Conservation (phyloP, 2,113 vertebrate species). For the Bubo bubo region DNA sequence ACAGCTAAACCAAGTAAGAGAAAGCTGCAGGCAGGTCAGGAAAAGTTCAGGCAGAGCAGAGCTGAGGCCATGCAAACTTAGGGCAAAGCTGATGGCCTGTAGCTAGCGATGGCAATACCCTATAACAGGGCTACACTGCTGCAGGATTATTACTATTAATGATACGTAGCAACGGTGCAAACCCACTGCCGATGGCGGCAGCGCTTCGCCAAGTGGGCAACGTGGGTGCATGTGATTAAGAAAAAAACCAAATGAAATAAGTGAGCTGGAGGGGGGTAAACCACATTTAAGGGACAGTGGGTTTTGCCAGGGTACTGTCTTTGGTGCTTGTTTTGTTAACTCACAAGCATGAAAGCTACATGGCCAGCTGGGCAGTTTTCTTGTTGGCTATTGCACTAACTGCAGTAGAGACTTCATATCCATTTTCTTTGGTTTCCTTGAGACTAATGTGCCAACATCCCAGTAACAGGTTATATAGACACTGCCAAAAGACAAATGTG, state of each 20-base stretch:
- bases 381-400: neutral
- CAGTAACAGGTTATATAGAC: neutral
- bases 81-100: no score
- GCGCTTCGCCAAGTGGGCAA: neutral
- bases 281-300: neutral
- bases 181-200: neutral
- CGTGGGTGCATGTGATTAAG: accelerated
- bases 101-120: no score
- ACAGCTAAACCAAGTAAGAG: neutral
- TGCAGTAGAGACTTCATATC: neutral
- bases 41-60: neutral
- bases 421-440: neutral
- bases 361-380: neutral
- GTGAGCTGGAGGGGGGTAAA: neutral
- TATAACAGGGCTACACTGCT: accelerated
- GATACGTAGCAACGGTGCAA: neutral
- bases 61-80: neutral
- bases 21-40: neutral
- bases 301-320: neutral
- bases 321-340: neutral
- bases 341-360: accelerated
- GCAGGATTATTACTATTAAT: no score
- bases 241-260: neutral
- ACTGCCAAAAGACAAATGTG: neutral
- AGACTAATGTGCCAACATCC: neutral